A percentile compares a stretch with the other conserved stretches of the same genome.
phyloP scores from a whole-genome alignment of 92 coral and sea anemone genomes.

The Siderastrea radians region DNA sequence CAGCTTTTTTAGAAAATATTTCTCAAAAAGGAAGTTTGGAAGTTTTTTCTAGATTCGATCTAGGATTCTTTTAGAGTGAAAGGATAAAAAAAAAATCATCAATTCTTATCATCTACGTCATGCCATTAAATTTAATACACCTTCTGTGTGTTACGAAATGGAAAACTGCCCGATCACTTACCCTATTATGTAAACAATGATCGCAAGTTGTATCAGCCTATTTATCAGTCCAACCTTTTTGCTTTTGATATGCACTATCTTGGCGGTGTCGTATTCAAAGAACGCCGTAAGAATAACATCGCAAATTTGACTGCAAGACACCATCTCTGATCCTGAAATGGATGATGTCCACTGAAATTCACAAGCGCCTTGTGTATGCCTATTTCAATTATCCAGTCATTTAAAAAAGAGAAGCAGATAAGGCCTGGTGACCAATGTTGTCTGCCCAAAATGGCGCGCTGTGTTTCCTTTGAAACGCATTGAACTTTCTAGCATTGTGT shows the following conservation, averaged over 20 bases:
- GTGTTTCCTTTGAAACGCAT: too few relatives aligned
- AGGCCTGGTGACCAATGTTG: neutral
- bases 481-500: too few relatives aligned
- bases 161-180: conserved; percentile 21
- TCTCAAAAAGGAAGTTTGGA: too few relatives aligned
- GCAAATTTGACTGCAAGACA: conserved; percentile 49
- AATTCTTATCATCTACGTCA: too few relatives aligned
- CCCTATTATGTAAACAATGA: conserved; percentile 88
- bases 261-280: conserved; percentile 86
- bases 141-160: neutral
- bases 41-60: too few relatives aligned
- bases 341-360: too few relatives aligned
- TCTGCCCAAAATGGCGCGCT: neutral
- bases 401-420: neutral
- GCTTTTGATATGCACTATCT: conserved; percentile 90
- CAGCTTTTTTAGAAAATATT: too few relatives aligned
- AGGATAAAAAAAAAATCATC: too few relatives aligned
- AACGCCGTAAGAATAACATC: conserved; percentile 44
- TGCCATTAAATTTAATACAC: neutral
- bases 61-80: too few relatives aligned
- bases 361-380: neutral
- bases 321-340: conserved; percentile 29
- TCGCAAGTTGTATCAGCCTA: conserved; percentile 77
- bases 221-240: conserved; percentile 87
- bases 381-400: neutral